phyloP scores from a whole-genome alignment of 2,797 vertebrate genomes.

The Glyptemys insculpta region DNA sequence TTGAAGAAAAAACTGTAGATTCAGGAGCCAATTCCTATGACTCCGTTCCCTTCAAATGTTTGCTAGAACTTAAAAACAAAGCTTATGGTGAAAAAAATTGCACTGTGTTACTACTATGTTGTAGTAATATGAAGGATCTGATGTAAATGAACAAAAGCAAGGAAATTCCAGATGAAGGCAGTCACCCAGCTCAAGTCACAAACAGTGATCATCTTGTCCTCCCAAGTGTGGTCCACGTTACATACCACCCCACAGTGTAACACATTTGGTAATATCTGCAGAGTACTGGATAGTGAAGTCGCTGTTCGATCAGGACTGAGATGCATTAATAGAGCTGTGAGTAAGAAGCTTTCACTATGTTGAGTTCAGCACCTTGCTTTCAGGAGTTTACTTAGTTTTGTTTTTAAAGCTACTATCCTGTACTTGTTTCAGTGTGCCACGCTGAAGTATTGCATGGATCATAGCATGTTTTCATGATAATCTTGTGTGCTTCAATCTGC shows the following conservation, averaged over 20 bases:
- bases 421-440: background rate
- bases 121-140: background rate
- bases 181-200: background rate
- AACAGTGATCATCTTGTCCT: accelerated
- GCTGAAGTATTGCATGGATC: background rate
- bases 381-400: background rate
- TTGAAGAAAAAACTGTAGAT: background rate
- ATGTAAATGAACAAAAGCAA: background rate
- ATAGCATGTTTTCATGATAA: background rate
- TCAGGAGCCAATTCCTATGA: background rate
- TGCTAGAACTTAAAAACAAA: background rate
- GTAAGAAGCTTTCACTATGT: background rate
- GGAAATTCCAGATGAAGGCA: background rate
- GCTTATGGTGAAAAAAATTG: background rate
- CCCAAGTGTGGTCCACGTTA: accelerated
- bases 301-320: background rate
- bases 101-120: background rate
- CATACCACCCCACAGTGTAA: accelerated
- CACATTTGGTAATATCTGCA: background rate
- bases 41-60: background rate
- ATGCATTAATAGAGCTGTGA: background rate
- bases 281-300: background rate
- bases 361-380: background rate
- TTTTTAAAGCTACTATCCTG: background rate
- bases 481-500: background rate